Evolutionary conservation across 2,888 invertebrate genomes (phyloP), one percentile per base, ranked within the genome.

Genomic region (Lamellibrachia satsuma): DNA sequence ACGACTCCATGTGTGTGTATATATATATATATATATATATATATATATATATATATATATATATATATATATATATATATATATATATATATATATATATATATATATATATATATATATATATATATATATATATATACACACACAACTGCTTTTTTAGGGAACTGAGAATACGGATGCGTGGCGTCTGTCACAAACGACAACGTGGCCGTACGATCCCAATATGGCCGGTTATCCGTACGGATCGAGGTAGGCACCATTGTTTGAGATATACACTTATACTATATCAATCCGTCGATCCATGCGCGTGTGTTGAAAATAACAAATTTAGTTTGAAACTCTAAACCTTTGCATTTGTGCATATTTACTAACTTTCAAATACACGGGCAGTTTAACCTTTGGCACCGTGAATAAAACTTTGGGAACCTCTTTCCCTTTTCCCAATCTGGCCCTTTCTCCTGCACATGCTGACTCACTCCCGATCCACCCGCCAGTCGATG

Each of bases 191-290:
- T 92, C 93, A 15, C 93, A 93, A 55, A 75, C 92, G 51, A 55
- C 90, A 90, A 90, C 92, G 22, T 94, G 94, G 92, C 93, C 94
- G 8, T 94, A 94, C 92, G 94, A 94, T 91, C 94, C 94, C 52
- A 93, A 91, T 92, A 94, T 93, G 92, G 93, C 93, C 60, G 94
- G 92, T 27, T 94, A 94, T 90, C 94, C 93, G 75, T 94, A 94
- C 92, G 93, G 94, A 51, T 91, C 94, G 15, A 92, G 94, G 94
- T 94, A 92, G 52, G 92, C 75, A 75, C 75, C 75, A 2, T 15
- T 75, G 75, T 22, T 22, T 75, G 11, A 39, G 15, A 0, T 75
- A 3, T 75, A 75, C 22, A 75, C 11, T 60, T 22, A 4, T 11
- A 4, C 11, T 15, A 60, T 60, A 60, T 60, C 60, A 60, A 60